Conservation (phyloP, 2,113 vertebrate species). For the Pelobates fuscus region DNA sequence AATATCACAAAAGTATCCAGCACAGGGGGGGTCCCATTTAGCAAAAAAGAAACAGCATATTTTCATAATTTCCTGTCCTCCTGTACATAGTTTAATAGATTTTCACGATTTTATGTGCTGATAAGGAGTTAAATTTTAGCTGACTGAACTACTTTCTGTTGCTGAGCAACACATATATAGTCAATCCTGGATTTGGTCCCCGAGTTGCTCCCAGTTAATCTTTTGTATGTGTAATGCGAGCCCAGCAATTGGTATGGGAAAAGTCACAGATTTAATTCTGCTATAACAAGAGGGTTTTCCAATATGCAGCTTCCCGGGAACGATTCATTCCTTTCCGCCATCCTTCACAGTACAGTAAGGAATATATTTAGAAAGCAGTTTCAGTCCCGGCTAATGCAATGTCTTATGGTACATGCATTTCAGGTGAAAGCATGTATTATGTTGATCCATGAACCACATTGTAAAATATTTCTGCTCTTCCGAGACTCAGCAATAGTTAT, state of each 20-base stretch:
- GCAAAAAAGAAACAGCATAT: neutral
- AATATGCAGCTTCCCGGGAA: neutral
- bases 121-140: neutral
- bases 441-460: no score
- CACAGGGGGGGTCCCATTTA: no score
- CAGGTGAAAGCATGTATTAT: no score
- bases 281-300: neutral
- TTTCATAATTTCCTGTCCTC: neutral
- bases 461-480: no score
- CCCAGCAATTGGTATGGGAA: neutral
- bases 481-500: no score
- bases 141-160: neutral
- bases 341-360: no score
- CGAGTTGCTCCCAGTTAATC: neutral
- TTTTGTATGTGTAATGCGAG: constrained; percentile 16
- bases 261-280: constrained; percentile 14
- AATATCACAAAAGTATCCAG: no score
- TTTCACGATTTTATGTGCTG: neutral
- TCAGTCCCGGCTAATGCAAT: no score
- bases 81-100: neutral
- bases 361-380: no score
- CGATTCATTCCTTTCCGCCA: neutral
- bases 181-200: constrained; percentile 3
- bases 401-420: no score
- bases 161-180: constrained; percentile 22